These are phyloP conservation scores for Nasonia giraulti DNA, from an alignment of 1,140 invertebrate genomes.

Conservation along the genomic window DNA sequence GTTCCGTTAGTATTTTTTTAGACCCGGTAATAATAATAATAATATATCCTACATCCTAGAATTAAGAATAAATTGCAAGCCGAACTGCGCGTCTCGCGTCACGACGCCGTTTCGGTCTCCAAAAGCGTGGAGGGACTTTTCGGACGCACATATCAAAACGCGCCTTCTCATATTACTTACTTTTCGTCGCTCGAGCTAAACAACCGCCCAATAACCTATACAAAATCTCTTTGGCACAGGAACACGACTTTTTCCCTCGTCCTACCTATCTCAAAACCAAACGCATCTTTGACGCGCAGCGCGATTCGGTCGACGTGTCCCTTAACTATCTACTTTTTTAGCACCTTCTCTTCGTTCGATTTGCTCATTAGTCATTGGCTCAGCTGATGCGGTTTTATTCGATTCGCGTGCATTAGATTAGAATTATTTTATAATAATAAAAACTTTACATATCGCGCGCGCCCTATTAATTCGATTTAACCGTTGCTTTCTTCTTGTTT, in stretches of 20 bases:
- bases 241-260: neutral
- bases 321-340: neutral
- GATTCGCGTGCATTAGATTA: neutral
- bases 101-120: neutral
- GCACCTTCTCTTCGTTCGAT: conserved; percentile 1
- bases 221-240: conserved; percentile 21
- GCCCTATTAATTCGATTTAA: neutral
- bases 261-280: neutral
- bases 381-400: neutral
- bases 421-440: conserved; percentile 27
- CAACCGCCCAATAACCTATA: neutral
- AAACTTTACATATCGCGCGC: neutral
- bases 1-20: neutral
- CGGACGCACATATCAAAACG: conserved; percentile 13
- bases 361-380: too few relatives aligned
- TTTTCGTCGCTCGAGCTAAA: neutral
- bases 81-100: neutral
- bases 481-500: neutral
- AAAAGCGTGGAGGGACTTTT: conserved; percentile 20
- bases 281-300: neutral
- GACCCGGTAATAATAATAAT: neutral
- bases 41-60: neutral
- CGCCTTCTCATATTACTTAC: neutral
- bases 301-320: neutral
- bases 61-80: neutral